Evolutionary conservation across 2,797 vertebrate species (phyloP).

Genomic region (Harpagifer antarcticus): DNA sequence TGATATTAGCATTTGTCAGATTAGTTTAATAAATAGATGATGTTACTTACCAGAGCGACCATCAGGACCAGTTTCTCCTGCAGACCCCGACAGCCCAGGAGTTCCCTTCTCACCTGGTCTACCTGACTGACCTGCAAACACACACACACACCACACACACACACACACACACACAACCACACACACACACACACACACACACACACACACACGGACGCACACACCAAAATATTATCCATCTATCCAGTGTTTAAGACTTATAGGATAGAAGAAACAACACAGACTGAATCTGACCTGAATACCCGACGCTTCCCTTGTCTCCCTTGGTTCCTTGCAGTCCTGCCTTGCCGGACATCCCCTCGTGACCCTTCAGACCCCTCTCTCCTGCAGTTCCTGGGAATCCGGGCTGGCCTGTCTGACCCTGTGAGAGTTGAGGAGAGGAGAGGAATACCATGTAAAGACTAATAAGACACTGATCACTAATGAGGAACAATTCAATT

Average conservation of each 20-base stretch:
- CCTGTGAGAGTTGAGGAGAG: slow-evolving; percentile 74
- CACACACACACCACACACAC: too few species aligned
- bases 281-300: slow-evolving; percentile 84
- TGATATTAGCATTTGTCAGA: background rate
- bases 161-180: too few species aligned
- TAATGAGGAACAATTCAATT: background rate
- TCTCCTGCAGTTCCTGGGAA: slow-evolving; percentile 87
- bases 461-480: too few species aligned
- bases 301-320: slow-evolving; percentile 87
- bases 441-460: background rate
- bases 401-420: slow-evolving; percentile 87
- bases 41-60: slow-evolving; percentile 89
- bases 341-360: slow-evolving; percentile 90
- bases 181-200: too few species aligned
- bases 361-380: slow-evolving; percentile 90
- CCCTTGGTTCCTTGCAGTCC: slow-evolving; percentile 90
- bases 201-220: too few species aligned
- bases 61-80: slow-evolving; percentile 85
- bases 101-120: slow-evolving; percentile 90
- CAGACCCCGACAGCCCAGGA: slow-evolving; percentile 87
- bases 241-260: too few species aligned
- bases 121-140: slow-evolving; percentile 89
- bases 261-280: background rate
- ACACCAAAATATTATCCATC: too few species aligned
- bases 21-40: background rate